phyloP scores from a whole-genome alignment of 2,113 vertebrate genomes.

The Corythaeola cristata region DNA sequence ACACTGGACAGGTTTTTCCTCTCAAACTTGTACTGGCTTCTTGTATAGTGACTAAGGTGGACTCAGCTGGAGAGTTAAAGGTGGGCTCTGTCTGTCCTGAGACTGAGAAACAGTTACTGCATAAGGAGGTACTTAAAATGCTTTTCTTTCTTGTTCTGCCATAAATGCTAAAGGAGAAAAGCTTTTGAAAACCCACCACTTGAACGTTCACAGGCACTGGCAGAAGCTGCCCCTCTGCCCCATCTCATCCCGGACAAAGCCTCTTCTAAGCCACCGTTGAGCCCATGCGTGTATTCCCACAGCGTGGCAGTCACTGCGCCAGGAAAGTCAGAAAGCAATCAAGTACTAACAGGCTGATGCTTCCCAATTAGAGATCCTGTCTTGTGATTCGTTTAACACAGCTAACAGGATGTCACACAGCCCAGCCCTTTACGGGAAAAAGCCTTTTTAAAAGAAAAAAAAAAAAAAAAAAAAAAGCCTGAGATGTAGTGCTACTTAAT shows the following conservation, averaged over 20 bases:
- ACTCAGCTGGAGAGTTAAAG: not conserved
- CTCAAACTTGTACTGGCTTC: not conserved
- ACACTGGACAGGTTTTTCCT: not conserved
- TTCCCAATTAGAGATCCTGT: not conserved
- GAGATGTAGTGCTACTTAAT: not conserved
- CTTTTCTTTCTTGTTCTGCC: not conserved
- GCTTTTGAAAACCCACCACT: not conserved
- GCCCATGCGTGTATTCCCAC: rapidly evolving
- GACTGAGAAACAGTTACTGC: not conserved
- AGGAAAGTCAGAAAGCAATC: not conserved
- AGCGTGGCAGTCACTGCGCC: not conserved
- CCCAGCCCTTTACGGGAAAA: not conserved
- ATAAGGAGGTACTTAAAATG: not conserved
- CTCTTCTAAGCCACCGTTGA: not conserved
- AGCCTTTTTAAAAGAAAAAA: not conserved
- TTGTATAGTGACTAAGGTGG: not conserved
- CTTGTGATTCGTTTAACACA: not conserved
- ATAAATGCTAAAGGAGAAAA: not conserved
- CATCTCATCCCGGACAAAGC: not conserved
- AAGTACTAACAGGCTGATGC: not conserved
- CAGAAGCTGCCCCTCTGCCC: not conserved
- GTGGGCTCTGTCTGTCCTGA: not conserved
- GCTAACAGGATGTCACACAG: not conserved
- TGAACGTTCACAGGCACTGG: not conserved
- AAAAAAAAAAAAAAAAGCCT: not conserved